Evolutionary conservation across 2,797 vertebrate genomes (phyloP), one percentile per base, ranked within the genome.

Genomic region (Sparidentex hasta): DNA sequence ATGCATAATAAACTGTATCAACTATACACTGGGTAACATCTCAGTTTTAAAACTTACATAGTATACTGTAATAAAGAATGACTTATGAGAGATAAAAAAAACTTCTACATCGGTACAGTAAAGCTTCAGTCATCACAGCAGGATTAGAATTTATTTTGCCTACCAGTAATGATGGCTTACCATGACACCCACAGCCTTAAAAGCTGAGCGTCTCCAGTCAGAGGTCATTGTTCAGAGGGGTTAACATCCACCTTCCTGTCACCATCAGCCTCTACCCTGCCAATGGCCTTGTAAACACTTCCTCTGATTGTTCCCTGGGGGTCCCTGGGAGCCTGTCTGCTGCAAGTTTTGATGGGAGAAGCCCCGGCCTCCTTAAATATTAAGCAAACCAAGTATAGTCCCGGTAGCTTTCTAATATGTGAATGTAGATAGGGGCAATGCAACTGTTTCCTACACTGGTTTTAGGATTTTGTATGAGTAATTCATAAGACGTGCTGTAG

Each of bases 251-350:
- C 57, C 78, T 91, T 90, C 88, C 88, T 82, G 84, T 64, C 58
- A 59, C 71, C 27, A 38, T 74, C 80, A 44, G 54, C 55, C 62
- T 68, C 73, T 75, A 52, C 33, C 47, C 41, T 66, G 63, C 13
- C 29, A 27, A 55, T 62, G 58, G 52, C 57, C 65, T 75, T 71
- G 69, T 65, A 71, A 70, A 76, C 72, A 83, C 85, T 92, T 93
- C 89, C 89, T 91, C 59, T 23, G 29, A 87, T 91, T 92, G 89
- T 92, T 62, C 75, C 81, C 27, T 25, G 14, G 68, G 63, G 68
- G 71, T 72, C 73, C 50, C 55, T 65, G 46, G 16, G 74, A 86
- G 66, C 38, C 38, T 50, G 61, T n/a, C 57, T 71, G 38, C 62
- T 25, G 17, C 13, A 11, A 23, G 13, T 44, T 54, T 59, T 18